A percentile compares a stretch with the other conserved stretches of the same genome.
phyloP scores from a whole-genome alignment of 1,140 invertebrate species.

The Polypedilum vanderplanki region DNA sequence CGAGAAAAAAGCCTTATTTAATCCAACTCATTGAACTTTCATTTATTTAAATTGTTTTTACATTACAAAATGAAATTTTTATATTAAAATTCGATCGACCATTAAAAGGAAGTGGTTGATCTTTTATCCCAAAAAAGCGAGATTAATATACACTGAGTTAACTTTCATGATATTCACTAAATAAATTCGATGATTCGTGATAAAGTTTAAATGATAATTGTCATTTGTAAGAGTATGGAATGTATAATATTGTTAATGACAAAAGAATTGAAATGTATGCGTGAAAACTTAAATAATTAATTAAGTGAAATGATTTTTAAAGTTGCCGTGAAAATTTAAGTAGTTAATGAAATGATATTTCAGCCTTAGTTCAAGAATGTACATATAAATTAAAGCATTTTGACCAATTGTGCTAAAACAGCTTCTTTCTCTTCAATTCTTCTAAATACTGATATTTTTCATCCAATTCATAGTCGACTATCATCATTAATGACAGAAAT shows the following conservation, averaged over 20 bases:
- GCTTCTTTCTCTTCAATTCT: neutral
- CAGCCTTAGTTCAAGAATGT: too few relatives aligned
- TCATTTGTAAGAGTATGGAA: too few relatives aligned
- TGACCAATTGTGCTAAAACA: neutral
- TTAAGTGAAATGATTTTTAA: too few relatives aligned
- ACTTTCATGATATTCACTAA: too few relatives aligned
- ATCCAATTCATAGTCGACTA: neutral
- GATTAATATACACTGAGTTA: neutral
- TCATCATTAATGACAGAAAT: neutral
- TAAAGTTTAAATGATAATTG: too few relatives aligned
- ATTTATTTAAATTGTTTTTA: conserved; percentile 2
- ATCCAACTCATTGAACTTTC: neutral
- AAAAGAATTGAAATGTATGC: too few relatives aligned
- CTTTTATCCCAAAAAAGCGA: neutral
- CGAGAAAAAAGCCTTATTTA: neutral
- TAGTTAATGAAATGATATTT: too few relatives aligned
- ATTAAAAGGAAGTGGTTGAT: conserved; percentile 3
- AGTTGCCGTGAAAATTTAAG: too few relatives aligned
- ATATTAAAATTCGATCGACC: neutral
- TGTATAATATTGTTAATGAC: too few relatives aligned
- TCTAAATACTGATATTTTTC: neutral
- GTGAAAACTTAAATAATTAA: too few relatives aligned
- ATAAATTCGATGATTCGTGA: too few relatives aligned
- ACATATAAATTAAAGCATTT: too few relatives aligned
- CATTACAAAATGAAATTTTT: conserved; percentile 11